Evolutionary conservation across 2,888 invertebrate genomes (phyloP), one percentile per base, ranked within the genome.

Genomic region (Allolobophora icterica): DNA sequence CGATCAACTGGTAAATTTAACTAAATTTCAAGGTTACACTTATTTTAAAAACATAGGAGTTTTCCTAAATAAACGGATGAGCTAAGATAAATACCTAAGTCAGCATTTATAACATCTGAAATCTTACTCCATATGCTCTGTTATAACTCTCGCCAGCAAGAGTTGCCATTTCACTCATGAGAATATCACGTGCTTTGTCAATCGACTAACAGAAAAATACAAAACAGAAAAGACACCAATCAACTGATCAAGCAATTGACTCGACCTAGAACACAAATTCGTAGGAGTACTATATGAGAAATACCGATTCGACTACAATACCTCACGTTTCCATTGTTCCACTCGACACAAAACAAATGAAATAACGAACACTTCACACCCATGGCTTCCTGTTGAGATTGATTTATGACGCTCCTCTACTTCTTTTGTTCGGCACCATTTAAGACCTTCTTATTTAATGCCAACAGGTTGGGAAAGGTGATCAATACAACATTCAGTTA

Each of bases 151-250:
- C 95, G 11, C 95, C 95, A 17, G 94, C 95, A 95, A 99, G 98
- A 0, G 99, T 98, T 0, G 99, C 99, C 91, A 99, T 95, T 94
- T 99, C 99, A 0, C 98, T 98, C 94, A 99, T 99, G 83, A 99
- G 96, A 91, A 99, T 96, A 95, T 99, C 98, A 24, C 99, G 96
- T 0, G 99, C 98, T 94, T 97, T 97, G 94, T 99, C 98, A 91
- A 99, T 98, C 92, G 97, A 97, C 94, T 97, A 96, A 94, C 93
- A 93, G 96, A 94, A 87, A 87, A 30, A 87, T 24, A 87, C 5
- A 19, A 84, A 17, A 35, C 13, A 11, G 13, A 93, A 93, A 91
- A 45, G 35, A 30, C 6, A 30, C 71, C 30, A 71, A n/a, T 71
- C 6, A 71, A 71, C 30, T 71, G n/a, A 30, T n/a, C 52, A 71